A percentile compares a stretch with the other conserved stretches of the same genome.
phyloP scores from a whole-genome alignment of 2,888 invertebrate species.

The Phasia obesa region DNA sequence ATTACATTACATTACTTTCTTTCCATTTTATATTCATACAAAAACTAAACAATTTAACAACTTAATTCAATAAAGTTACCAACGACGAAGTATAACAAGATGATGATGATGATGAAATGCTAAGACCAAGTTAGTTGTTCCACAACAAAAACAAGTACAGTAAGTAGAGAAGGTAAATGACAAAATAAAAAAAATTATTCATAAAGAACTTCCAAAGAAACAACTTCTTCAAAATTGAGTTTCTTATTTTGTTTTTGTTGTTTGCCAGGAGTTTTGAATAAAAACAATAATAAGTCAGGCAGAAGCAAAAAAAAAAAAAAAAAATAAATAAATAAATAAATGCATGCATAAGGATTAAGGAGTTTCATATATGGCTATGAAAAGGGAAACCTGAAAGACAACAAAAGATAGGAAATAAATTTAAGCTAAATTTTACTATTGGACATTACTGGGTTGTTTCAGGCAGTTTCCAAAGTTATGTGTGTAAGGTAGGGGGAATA shows the following conservation, averaged over 20 bases:
- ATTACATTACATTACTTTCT: conserved; percentile 16
- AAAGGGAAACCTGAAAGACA: conserved; percentile 1
- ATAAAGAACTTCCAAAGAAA: conserved; percentile 34
- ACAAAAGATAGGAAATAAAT: too few relatives aligned
- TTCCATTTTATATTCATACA: conserved; percentile 48
- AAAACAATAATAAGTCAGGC: conserved; percentile 8
- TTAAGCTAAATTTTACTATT: too few relatives aligned
- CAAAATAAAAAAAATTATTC: neutral
- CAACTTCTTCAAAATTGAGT: conserved; percentile 64
- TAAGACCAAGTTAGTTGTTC: conserved; percentile 53
- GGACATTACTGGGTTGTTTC: too few relatives aligned
- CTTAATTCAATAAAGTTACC: conserved; percentile 73
- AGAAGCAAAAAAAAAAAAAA: conserved; percentile 4
- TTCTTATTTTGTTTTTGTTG: conserved; percentile 15
- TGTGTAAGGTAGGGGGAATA: too few relatives aligned
- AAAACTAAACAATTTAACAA: conserved; percentile 74
- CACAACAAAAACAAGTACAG: conserved; percentile 21
- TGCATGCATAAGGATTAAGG: conserved; percentile 42
- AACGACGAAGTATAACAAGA: conserved; percentile 7
- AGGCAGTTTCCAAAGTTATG: too few relatives aligned
- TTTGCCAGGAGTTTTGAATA: conserved; percentile 53
- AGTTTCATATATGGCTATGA: conserved; percentile 9
- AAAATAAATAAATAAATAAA: conserved; percentile 16
- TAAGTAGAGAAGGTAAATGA: conserved; percentile 31
- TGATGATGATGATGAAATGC: conserved; percentile 60